Conservation (phyloP, 2,797 vertebrate species). For the Pelochelys cantorii region DNA sequence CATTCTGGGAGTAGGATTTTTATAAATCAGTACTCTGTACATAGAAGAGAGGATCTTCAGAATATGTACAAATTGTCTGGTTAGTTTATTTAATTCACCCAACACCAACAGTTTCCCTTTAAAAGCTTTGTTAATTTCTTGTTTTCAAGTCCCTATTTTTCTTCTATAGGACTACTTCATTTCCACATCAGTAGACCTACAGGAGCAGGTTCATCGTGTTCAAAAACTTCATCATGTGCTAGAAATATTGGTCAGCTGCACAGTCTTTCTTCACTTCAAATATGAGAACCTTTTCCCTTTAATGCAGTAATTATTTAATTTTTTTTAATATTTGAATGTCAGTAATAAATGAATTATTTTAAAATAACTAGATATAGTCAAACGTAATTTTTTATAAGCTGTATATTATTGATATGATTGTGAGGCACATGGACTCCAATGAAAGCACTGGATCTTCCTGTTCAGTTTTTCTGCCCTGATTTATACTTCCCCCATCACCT, state of each 20-base stretch:
- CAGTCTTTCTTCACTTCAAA: constrained; percentile 88
- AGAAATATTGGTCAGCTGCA: constrained; percentile 91
- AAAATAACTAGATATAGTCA: not conserved
- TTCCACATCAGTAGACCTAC: constrained; percentile 87
- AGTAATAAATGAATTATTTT: not conserved
- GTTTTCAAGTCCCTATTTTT: not conserved
- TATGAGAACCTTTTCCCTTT: constrained; percentile 92
- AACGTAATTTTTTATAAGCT: not conserved
- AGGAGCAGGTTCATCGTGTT: constrained; percentile 91
- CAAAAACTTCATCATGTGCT: constrained; percentile 96
- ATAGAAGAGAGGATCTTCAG: not conserved
- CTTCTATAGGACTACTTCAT: constrained; percentile 89
- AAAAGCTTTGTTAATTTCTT: not conserved
- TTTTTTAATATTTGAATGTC: not conserved
- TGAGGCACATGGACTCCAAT: not conserved
- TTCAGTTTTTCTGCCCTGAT: not conserved
- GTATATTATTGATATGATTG: fast-evolving
- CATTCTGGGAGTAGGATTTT: not conserved
- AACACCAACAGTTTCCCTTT: not conserved
- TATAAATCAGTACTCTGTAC: not conserved
- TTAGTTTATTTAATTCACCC: not conserved
- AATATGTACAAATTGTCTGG: not conserved
- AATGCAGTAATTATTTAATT: constrained; percentile 87
- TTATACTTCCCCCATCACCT: not conserved
- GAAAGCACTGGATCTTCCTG: not conserved